Evolutionary conservation across 2,113 vertebrate genomes (phyloP).

Genomic region (Callopanchax toddi): DNA sequence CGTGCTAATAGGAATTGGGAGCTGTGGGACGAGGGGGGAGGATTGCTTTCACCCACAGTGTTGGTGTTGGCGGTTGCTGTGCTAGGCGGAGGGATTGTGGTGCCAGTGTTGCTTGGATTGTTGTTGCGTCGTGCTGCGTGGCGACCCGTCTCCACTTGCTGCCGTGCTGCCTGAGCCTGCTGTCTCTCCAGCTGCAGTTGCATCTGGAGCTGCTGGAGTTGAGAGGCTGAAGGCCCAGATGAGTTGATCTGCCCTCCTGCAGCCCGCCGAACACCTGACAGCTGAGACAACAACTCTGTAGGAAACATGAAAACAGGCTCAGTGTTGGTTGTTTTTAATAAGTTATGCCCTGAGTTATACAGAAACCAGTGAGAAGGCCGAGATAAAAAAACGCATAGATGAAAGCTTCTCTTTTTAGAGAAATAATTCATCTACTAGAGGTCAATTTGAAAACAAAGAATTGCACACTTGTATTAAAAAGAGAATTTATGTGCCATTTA

Average conservation of each 20-base stretch:
- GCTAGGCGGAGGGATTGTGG: constrained; percentile 87
- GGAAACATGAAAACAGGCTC: constrained; percentile 30
- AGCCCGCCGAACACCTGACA: constrained; percentile 95
- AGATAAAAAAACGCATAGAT: too few species aligned
- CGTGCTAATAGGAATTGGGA: constrained; percentile 98
- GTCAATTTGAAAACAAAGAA: too few species aligned
- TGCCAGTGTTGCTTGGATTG: constrained; percentile 89
- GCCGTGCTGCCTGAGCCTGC: constrained; percentile 95
- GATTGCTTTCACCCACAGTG: constrained; percentile 85
- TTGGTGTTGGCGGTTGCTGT: constrained; percentile 85
- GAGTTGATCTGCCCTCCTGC: constrained; percentile 97
- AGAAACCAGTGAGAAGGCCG: too few species aligned
- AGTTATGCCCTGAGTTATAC: too few species aligned
- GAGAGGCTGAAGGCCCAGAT: constrained; percentile 95
- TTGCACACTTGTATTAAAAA: too few species aligned
- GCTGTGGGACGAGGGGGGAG: constrained; percentile 87
- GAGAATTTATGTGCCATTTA: too few species aligned
- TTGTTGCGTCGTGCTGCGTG: constrained; percentile 89
- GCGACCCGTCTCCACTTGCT: constrained; percentile 94
- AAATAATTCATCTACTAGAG: too few species aligned
- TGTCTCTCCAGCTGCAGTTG: constrained; percentile 97
- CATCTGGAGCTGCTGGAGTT: constrained; percentile 99
- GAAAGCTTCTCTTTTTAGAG: too few species aligned
- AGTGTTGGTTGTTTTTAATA: not conserved
- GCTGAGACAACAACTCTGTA: constrained; percentile 97